Percentiles rank a stretch among this genome's conserved stretches.
These are phyloP conservation scores for Anodontia alba DNA, from an alignment of 2,888 invertebrate species.

Conservation along the genomic window DNA sequence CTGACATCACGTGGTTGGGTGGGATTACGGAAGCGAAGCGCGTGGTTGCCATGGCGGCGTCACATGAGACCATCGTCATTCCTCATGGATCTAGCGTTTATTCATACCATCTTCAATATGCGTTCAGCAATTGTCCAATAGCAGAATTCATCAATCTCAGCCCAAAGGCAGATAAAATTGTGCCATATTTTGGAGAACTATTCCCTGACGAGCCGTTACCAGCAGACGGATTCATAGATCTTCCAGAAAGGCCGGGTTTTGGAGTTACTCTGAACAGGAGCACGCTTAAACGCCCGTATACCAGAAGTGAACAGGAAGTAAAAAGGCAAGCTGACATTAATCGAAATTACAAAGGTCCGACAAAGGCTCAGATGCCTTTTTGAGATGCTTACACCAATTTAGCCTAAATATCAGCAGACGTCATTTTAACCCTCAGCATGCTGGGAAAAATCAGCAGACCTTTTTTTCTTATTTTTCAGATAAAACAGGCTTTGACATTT, in stretches of 20 bases:
- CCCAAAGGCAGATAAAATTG: constrained; percentile 76
- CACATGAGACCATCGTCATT: constrained; percentile 79
- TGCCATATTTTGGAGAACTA: constrained; percentile 82
- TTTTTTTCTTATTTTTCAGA: no score
- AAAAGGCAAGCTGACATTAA: constrained; percentile 72
- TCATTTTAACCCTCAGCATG: no score
- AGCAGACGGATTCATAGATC: constrained; percentile 79
- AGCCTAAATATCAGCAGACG: no score
- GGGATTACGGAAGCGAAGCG: constrained; percentile 82
- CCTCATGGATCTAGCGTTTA: constrained; percentile 83
- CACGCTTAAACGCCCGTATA: constrained; percentile 76
- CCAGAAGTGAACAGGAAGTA: constrained; percentile 71
- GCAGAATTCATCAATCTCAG: constrained; percentile 83
- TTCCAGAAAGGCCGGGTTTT: constrained; percentile 81
- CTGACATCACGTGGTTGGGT: constrained; percentile 84
- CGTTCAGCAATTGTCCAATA: constrained; percentile 81
- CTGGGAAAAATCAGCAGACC: no score
- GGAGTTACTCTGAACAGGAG: constrained; percentile 79
- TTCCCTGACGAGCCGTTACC: constrained; percentile 83
- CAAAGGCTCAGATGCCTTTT: constrained; percentile 74
- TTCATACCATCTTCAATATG: constrained; percentile 83
- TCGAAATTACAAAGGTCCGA: constrained; percentile 62
- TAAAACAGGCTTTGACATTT: no score
- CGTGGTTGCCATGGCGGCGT: constrained; percentile 82
- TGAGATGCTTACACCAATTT: constrained; percentile 36